These are phyloP conservation scores for Tenualosa thibaudeaui DNA, from an alignment of 2,797 vertebrate genomes.

Conservation along the genomic window DNA sequence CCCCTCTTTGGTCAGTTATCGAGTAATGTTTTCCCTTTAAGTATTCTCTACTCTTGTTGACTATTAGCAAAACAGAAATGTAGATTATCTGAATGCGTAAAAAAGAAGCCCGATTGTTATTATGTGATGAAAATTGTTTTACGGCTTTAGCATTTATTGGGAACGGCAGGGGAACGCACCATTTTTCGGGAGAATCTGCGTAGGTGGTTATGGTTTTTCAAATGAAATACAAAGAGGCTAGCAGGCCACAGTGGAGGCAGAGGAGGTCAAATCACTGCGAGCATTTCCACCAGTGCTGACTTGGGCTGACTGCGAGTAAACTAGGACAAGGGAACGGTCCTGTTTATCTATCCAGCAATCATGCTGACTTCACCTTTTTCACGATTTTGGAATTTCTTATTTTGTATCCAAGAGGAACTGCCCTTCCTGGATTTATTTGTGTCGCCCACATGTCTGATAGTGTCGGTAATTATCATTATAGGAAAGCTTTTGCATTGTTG, in stretches of 20 bases:
- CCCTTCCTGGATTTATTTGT: constrained; percentile 25
- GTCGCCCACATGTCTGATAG: constrained; percentile 19
- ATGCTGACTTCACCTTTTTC: constrained; percentile 8
- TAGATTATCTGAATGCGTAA: constrained; percentile 5
- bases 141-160: neutral
- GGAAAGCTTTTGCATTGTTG: neutral
- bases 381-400: constrained; percentile 26
- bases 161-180: neutral
- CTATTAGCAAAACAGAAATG: neutral
- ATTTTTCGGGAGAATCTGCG: constrained; percentile 67
- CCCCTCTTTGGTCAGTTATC: constrained; percentile 49
- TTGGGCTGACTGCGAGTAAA: constrained; percentile 35
- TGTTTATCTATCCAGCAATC: constrained; percentile 5
- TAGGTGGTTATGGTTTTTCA: constrained; percentile 79
- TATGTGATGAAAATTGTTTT: neutral
- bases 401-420: constrained; percentile 26
- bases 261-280: constrained; percentile 38
- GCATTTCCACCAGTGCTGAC: constrained; percentile 34
- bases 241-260: constrained; percentile 54
- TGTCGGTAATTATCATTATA: constrained; percentile 12
- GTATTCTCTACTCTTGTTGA: constrained; percentile 24
- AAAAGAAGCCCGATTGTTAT: neutral
- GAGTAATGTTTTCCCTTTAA: constrained; percentile 50
- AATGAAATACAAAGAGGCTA: constrained; percentile 55
- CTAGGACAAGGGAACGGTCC: constrained; percentile 16